phyloP scores from a whole-genome alignment of 2,888 invertebrate species.

The Plebejus melissa region DNA sequence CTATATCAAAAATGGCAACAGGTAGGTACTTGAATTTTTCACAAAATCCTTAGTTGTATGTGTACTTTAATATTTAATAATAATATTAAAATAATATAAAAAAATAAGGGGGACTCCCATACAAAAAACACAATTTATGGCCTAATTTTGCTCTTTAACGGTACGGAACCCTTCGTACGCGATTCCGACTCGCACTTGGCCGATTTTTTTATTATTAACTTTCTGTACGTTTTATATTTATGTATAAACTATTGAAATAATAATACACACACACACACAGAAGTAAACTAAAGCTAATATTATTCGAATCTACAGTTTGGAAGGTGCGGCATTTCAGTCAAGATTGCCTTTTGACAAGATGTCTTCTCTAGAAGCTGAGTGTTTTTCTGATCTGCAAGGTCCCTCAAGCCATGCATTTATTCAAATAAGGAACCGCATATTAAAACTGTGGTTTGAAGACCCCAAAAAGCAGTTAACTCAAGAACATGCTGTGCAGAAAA shows the following conservation, averaged over 20 bases:
- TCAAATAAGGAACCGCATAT: constrained; percentile 92
- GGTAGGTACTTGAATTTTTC: too few relatives aligned
- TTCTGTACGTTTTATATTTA: not conserved
- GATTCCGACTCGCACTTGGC: too few relatives aligned
- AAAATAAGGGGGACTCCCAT: too few relatives aligned
- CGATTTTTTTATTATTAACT: not conserved
- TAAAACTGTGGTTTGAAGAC: constrained; percentile 97
- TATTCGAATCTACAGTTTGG: constrained; percentile 78
- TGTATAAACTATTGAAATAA: not conserved
- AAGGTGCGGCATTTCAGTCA: constrained; percentile 96
- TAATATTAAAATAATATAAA: too few relatives aligned
- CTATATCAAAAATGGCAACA: too few relatives aligned
- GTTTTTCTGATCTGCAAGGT: constrained; percentile 94
- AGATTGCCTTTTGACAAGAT: constrained; percentile 96
- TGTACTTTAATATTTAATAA: too few relatives aligned
- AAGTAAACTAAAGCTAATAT: not conserved
- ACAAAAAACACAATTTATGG: too few relatives aligned
- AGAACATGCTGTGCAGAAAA: constrained; percentile 88
- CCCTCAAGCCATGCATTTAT: constrained; percentile 93
- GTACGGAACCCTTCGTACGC: too few relatives aligned
- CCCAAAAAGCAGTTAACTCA: constrained; percentile 94
- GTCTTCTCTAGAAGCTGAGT: constrained; percentile 95
- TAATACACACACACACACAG: too few relatives aligned
- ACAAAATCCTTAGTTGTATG: too few relatives aligned
- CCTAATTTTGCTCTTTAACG: too few relatives aligned